Conservation (phyloP, 53 echinoderm and acorn worm genomes). For the Astropecten irregularis region DNA sequence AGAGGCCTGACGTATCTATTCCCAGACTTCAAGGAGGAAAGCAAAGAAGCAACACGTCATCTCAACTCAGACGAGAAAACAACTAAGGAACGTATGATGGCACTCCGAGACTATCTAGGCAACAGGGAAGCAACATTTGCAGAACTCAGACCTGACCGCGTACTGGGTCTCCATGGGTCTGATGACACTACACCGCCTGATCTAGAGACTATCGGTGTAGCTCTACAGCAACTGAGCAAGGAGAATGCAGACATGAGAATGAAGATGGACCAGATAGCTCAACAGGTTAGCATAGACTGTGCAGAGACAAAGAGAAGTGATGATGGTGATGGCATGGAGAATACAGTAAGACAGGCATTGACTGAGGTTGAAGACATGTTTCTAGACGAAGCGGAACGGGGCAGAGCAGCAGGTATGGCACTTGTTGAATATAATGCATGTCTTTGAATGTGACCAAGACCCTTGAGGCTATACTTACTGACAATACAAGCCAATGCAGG, state of each 20-base stretch:
- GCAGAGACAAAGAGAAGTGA: neutral
- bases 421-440: too few relatives aligned
- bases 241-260: slow-evolving; percentile 24
- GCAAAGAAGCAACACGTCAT: neutral
- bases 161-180: neutral
- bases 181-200: neutral
- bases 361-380: neutral
- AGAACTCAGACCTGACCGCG: slow-evolving; percentile 15
- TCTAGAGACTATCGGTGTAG: neutral
- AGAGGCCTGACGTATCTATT: slow-evolving; percentile 1
- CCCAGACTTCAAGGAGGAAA: slow-evolving; percentile 7
- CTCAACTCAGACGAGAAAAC: neutral
- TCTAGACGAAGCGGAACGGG: neutral
- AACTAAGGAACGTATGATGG: slow-evolving; percentile 11
- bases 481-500: too few relatives aligned
- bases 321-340: neutral
- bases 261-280: slow-evolving; percentile 4
- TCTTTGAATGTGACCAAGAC: too few relatives aligned
- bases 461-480: too few relatives aligned
- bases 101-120: slow-evolving; percentile 63
- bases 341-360: neutral
- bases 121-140: slow-evolving; percentile 65
- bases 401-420: neutral
- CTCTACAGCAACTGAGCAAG: slow-evolving; percentile 11
- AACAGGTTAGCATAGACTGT: neutral